Percentiles rank a stretch among this genome's conserved stretches.
phyloP scores from a whole-genome alignment of 1,140 invertebrate species.

The Caenorhabditis elegans region DNA sequence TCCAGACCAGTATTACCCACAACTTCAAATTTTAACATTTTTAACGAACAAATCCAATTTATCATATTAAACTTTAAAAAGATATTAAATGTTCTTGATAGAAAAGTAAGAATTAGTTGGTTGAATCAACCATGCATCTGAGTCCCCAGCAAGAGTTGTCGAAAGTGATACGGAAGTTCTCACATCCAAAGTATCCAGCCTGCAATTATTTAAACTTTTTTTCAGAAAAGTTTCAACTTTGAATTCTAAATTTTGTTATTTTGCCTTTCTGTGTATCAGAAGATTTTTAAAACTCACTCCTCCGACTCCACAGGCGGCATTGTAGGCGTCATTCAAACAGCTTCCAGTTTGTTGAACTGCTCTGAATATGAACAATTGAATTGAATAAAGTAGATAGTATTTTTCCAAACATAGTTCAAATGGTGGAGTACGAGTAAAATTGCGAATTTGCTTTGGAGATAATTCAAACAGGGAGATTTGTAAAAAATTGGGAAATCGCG shows the following conservation, averaged over 20 bases:
- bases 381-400: no score
- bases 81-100: no score
- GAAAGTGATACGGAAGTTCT: conserved; percentile 39
- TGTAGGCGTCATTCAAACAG: conserved; percentile 34
- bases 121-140: conserved; percentile 29
- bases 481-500: no score
- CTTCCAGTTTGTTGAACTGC: conserved; percentile 3
- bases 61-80: no score
- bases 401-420: no score
- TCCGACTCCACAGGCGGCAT: neutral
- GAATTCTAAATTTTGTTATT: neutral
- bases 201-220: neutral
- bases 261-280: no score
- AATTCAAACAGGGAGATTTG: no score
- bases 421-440: no score
- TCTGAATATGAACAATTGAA: neutral
- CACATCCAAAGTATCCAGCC: conserved; percentile 39
- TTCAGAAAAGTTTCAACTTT: neutral
- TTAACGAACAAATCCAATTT: no score
- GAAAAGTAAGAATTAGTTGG: neutral
- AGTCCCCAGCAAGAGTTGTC: conserved; percentile 38
- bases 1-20: no score
- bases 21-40: no score
- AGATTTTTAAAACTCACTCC: conserved; percentile 1
- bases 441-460: no score